phyloP scores from a whole-genome alignment of 2,113 vertebrate genomes.

The Datnioides undecimradiatus region DNA sequence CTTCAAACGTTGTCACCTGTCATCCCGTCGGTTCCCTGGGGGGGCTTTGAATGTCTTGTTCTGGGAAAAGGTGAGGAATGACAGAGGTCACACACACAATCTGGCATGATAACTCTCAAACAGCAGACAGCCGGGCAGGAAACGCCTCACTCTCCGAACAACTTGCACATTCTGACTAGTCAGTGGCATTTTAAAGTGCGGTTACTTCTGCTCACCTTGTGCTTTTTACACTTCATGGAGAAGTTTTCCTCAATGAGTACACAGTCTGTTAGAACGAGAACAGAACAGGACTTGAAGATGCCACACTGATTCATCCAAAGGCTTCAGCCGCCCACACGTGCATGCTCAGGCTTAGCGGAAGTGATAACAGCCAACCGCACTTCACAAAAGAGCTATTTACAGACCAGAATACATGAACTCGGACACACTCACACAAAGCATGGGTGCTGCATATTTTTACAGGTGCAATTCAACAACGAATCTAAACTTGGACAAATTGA shows the following conservation, averaged over 20 bases:
- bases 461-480: constrained; percentile 1
- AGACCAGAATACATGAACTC: neutral
- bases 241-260: constrained; percentile 85
- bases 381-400: constrained; percentile 27
- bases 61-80: constrained; percentile 51
- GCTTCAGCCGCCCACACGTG: constrained; percentile 19
- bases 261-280: constrained; percentile 76
- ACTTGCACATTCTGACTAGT: neutral
- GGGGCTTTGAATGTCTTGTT: constrained; percentile 82
- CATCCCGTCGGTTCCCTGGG: constrained; percentile 56
- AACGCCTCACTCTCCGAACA: neutral
- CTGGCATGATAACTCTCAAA: no score
- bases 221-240: constrained; percentile 88
- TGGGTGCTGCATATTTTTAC: neutral
- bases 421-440: neutral
- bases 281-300: constrained; percentile 24
- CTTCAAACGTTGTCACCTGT: constrained; percentile 71
- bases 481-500: neutral
- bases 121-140: neutral
- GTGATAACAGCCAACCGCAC: constrained; percentile 5
- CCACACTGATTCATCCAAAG: constrained; percentile 19
- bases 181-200: neutral
- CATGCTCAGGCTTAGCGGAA: constrained; percentile 25
- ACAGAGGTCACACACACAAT: neutral
- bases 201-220: constrained; percentile 79